Evolutionary conservation across 1,140 invertebrate species (phyloP).

Genomic region (Drosophila tristis): DNA sequence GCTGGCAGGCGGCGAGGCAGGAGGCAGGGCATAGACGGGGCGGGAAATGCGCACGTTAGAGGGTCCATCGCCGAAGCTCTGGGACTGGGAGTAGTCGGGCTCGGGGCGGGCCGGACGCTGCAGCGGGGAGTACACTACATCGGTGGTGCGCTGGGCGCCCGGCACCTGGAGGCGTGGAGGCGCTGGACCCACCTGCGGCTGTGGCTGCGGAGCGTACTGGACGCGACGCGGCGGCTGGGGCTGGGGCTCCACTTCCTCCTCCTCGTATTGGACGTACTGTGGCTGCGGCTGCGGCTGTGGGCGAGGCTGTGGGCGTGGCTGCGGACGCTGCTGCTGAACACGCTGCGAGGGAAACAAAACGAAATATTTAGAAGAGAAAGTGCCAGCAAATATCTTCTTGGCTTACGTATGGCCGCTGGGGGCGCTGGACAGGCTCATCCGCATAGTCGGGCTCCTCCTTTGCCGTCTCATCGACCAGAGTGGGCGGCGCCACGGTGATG

Average conservation of each 20-base stretch:
- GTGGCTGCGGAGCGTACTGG: slow-evolving; percentile 63
- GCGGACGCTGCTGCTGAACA: slow-evolving; percentile 62
- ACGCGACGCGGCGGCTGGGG: slow-evolving; percentile 68
- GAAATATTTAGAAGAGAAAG: not conserved
- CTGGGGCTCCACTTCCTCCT: slow-evolving; percentile 76
- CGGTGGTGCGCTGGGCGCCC: slow-evolving; percentile 78
- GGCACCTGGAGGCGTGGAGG: slow-evolving; percentile 79
- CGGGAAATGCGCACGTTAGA: slow-evolving; percentile 80
- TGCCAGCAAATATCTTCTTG: not conserved
- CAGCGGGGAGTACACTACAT: slow-evolving; percentile 79
- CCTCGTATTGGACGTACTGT: slow-evolving; percentile 81
- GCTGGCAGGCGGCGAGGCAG: slow-evolving; percentile 67
- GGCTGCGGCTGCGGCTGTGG: slow-evolving; percentile 78
- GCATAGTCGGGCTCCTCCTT: slow-evolving; percentile 85
- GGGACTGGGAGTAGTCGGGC: slow-evolving; percentile 76
- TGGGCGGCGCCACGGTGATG: slow-evolving; percentile 92
- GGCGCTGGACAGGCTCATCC: slow-evolving; percentile 83
- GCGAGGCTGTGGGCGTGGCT: slow-evolving; percentile 65
- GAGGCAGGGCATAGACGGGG: slow-evolving; percentile 78
- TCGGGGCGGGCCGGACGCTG: slow-evolving; percentile 77
- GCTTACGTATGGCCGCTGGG: slow-evolving; percentile 82
- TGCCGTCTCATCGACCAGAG: slow-evolving; percentile 90
- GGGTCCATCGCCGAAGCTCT: slow-evolving; percentile 74
- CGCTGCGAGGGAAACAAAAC: slow-evolving; percentile 32
- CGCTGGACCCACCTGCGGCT: slow-evolving; percentile 58